Evolutionary conservation across 2,797 vertebrate genomes (phyloP), one percentile per base, ranked within the genome.

Genomic region (Periparus ater): DNA sequence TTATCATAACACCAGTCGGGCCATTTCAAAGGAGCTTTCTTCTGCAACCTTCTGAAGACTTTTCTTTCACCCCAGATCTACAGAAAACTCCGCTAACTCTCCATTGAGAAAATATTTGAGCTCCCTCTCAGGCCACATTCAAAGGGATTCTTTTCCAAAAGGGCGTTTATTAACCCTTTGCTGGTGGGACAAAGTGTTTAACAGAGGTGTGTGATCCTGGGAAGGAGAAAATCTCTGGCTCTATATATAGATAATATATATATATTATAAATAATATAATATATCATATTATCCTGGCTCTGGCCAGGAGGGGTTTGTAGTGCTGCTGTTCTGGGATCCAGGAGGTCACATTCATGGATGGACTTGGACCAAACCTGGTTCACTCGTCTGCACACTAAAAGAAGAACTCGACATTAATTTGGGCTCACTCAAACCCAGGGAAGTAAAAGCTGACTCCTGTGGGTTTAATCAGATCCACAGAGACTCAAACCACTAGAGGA

Each of bases 11-110:
- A 97, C 47, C 89, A 81, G 90, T 87, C 67, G 53, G 92, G 75
- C 71, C 74, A 18, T 96, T 97, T 97, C 97, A 97, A 98, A 98
- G 96, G 94, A 42, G 66, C 61, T 96, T 93, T 88, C 89, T 96
- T 93, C 89, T 83, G 82, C 61, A 94, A 66, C n/a, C 10, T 72
- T 26, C 85, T 78, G 83, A 83, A 80, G 94, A 81, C 86, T 94
- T 90, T 38, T 27, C 90, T 94, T 94, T 95, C 89, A 89, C 91
- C 89, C 83, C 77, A 90, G 65, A 91, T 58, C 89, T 45, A 14
- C 3, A 5, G 89, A 89, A 90, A 95, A 89, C 93, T 78, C 90
- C 5, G 0, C 93, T 88, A 22, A 38, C 82, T 85, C 63, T 81
- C 95, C 55, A 88, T 94, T 96, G 96, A 96, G 83, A 51, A 96